Conservation (phyloP, 2,888 invertebrate species). For the Noctua pronuba region DNA sequence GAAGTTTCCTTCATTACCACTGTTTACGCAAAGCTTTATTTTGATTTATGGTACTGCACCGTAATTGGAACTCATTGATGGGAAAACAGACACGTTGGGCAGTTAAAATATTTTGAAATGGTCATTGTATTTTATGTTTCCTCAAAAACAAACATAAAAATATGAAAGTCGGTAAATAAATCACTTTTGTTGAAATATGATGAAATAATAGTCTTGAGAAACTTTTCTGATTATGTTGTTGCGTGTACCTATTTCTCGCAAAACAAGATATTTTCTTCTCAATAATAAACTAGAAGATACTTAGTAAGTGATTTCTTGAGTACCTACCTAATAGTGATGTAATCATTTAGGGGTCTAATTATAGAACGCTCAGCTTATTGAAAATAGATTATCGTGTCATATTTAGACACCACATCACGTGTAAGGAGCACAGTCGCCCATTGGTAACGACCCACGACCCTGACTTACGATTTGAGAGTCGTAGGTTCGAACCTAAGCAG, state of each 20-base stretch:
- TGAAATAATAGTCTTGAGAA: constrained; percentile 1
- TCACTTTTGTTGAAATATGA: constrained; percentile 18
- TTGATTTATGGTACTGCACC: constrained; percentile 51
- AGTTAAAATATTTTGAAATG: constrained; percentile 28
- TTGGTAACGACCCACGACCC: too few relatives aligned
- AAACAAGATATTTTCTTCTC: background rate
- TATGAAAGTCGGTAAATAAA: constrained; percentile 33
- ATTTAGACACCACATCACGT: background rate
- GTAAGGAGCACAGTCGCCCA: background rate
- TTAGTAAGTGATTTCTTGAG: background rate
- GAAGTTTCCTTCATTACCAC: constrained; percentile 40
- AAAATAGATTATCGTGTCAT: background rate
- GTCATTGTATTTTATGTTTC: constrained; percentile 50
- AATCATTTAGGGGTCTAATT: background rate
- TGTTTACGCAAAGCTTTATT: constrained; percentile 40
- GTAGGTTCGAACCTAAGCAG: too few relatives aligned
- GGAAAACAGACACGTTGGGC: constrained; percentile 1
- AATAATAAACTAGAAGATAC: background rate
- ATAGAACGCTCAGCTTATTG: background rate
- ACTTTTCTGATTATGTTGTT: background rate
- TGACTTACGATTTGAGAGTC: too few relatives aligned
- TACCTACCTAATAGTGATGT: background rate
- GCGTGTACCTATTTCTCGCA: background rate
- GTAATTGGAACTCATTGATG: constrained; percentile 13
- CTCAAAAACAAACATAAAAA: constrained; percentile 29